Conservation (phyloP, 2,888 invertebrate genomes). For the Stramonita haemastoma region DNA sequence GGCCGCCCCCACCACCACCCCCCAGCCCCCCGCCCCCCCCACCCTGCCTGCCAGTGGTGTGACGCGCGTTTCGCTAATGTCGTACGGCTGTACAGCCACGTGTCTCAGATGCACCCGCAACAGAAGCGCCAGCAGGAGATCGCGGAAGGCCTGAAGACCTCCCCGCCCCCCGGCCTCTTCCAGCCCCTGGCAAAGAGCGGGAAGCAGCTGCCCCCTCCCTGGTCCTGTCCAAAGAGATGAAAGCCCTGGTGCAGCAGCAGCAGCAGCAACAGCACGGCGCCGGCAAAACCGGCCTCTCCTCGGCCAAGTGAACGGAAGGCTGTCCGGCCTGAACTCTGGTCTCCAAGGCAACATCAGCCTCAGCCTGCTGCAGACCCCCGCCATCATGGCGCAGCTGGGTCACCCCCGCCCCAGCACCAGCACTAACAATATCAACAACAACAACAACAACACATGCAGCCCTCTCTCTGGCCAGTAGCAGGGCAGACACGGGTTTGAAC, state of each 20-base stretch:
- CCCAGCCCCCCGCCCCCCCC: background rate
- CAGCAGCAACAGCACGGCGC: background rate
- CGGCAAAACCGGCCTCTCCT: background rate
- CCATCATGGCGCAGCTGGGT: background rate
- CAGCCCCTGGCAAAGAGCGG: background rate
- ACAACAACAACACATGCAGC: too few species aligned
- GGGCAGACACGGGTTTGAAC: background rate
- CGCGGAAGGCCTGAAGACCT: slow-evolving; percentile 29
- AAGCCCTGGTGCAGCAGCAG: background rate
- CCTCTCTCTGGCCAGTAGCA: too few species aligned
- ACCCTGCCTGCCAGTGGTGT: slow-evolving; percentile 72
- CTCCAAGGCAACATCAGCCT: background rate
- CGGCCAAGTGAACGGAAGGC: slow-evolving; percentile 30
- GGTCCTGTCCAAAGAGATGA: background rate
- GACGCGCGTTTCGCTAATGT: slow-evolving; percentile 66
- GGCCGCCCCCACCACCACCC: background rate
- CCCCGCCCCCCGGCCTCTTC: background rate
- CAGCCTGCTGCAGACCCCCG: background rate
- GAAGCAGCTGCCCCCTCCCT: background rate
- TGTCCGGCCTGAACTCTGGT: background rate
- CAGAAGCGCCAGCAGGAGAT: slow-evolving; percentile 68
- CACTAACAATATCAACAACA: background rate
- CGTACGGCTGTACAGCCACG: slow-evolving; percentile 70
- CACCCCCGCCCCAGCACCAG: background rate
- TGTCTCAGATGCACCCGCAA: slow-evolving; percentile 64